Evolutionary conservation across 2,888 invertebrate species (phyloP), one percentile per base, ranked within the genome.

Genomic region (Erebia epiphron): DNA sequence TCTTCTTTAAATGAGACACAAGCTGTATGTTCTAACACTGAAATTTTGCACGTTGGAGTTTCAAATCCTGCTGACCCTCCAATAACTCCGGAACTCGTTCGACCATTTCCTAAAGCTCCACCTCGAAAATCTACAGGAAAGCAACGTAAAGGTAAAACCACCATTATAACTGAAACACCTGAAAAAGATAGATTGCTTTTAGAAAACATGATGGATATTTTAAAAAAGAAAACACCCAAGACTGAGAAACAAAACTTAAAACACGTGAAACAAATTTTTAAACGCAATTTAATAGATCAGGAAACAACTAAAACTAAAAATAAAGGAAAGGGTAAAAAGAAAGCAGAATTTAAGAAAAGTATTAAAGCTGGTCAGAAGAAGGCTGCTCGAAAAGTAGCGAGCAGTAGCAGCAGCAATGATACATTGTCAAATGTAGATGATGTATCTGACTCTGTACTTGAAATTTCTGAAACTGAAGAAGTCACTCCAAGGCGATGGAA

Each of bases 181-280:
- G 61, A 69, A 71, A 68, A 73, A 71, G 49, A 71, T 67, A 73
- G 63, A 43, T 43, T 43, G 43, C 43, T 43, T 8, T 43, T 43
- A 43, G 43, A 43, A 43, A 43, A 43, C 2, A 43, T 43, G 43
- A 43, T 43, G 43, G 43, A 43, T 43, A 43, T 43, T 10, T 43
- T 43, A 70, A 73, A 73, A 43, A 75, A 73, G 57, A 71, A 75
- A 63, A 67, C 73, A 58, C 68, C 69, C 21, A 72, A 72, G 54
- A 43, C 10, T 43, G 66, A 74, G n/a, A 70, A 72, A 75, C 64
- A 52, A 69, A 73, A 66, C 49, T 73, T 72, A 72, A 75, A 72
- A 74, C 75, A 74, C 72, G 68, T 74, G 11, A 72, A 74, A 73
- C 74, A 73, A 73, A 74, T 69, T 70, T 73, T 73, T 49, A 70